Percentiles rank a stretch among this genome's conserved stretches.
Evolutionary conservation across 2,888 invertebrate species (phyloP).

Genomic region (Diogma glabrata): DNA sequence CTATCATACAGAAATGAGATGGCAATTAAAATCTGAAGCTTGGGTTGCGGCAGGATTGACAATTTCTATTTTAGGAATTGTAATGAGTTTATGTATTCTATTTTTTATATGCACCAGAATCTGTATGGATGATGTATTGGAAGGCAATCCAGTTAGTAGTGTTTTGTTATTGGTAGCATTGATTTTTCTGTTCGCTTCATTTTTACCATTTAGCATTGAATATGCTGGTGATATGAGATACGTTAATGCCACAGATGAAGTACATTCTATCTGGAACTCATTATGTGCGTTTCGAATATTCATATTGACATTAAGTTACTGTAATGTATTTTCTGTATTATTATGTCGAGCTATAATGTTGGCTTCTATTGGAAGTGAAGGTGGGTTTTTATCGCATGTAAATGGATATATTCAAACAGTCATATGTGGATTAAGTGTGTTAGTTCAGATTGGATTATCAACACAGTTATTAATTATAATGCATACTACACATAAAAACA

Average conservation of each 20-base stretch:
- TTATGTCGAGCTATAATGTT: conserved; percentile 52
- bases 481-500: conserved; percentile 37
- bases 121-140: conserved; percentile 50
- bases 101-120: conserved; percentile 53
- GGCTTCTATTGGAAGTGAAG: conserved; percentile 51
- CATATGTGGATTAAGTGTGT: conserved; percentile 49
- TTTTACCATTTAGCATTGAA: conserved; percentile 41
- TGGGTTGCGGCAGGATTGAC: conserved; percentile 54
- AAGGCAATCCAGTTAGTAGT: conserved; percentile 51
- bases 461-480: conserved; percentile 37
- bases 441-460: conserved; percentile 46
- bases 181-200: conserved; percentile 39
- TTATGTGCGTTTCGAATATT: conserved; percentile 47
- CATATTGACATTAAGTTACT: conserved; percentile 46
- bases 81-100: conserved; percentile 51
- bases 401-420: conserved; percentile 56
- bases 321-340: conserved; percentile 50
- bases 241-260: conserved; percentile 26
- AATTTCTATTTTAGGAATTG: conserved; percentile 50
- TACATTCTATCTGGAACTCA: conserved; percentile 27
- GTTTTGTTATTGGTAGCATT: conserved; percentile 38
- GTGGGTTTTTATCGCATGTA: conserved; percentile 55
- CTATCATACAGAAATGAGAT: conserved; percentile 35
- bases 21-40: conserved; percentile 34
- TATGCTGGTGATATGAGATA: conserved; percentile 34